These are phyloP conservation scores for Melolontha melolontha DNA, from an alignment of 2,888 invertebrate genomes.

Conservation along the genomic window DNA sequence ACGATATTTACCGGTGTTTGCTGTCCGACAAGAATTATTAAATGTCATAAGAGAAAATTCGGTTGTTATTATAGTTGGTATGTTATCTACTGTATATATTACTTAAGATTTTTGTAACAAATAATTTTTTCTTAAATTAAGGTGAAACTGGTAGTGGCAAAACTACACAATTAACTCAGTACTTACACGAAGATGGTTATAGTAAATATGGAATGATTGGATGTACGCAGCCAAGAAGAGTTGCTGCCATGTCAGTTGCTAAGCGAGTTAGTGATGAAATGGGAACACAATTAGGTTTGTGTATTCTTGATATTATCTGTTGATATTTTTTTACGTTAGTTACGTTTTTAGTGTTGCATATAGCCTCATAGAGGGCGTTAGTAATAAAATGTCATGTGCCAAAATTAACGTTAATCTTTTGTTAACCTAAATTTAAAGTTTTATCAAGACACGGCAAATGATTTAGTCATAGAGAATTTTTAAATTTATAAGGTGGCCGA, in stretches of 20 bases:
- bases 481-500: too few relatives aligned
- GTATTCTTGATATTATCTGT: neutral
- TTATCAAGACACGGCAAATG: too few relatives aligned
- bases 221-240: constrained; percentile 97
- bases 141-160: constrained; percentile 97
- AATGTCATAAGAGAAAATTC: constrained; percentile 93
- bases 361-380: neutral
- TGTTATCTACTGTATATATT: constrained; percentile 52
- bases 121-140: constrained; percentile 53
- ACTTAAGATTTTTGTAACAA: neutral
- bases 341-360: neutral
- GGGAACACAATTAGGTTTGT: constrained; percentile 82
- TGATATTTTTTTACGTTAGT: constrained; percentile 5
- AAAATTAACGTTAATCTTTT: neutral
- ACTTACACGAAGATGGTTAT: constrained; percentile 96
- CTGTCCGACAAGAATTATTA: constrained; percentile 91
- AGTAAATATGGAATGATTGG: constrained; percentile 94
- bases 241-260: constrained; percentile 99
- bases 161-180: constrained; percentile 98
- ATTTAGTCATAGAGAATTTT: too few relatives aligned
- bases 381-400: neutral
- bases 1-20: constrained; percentile 93
- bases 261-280: constrained; percentile 99
- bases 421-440: too few relatives aligned
- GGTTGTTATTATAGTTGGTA: constrained; percentile 92